Conservation (phyloP, 2,888 invertebrate species). For the Drosophila maculinotata region DNA sequence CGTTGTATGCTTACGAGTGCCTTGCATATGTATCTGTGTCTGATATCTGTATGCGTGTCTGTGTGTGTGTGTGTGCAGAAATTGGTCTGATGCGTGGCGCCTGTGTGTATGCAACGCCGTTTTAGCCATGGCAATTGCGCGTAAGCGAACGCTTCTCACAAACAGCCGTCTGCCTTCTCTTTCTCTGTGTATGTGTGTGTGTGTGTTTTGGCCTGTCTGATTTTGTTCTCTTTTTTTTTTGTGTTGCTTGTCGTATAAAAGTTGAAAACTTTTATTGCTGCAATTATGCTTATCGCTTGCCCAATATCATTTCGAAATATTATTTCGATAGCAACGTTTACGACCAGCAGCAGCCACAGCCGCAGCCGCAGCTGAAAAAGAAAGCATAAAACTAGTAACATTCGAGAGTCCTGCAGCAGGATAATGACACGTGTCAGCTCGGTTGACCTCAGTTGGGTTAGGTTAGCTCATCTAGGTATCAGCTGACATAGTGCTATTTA, state of each 20-base stretch:
- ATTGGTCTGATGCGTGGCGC: slow-evolving; percentile 14
- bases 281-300: slow-evolving; percentile 84
- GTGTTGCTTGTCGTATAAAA: slow-evolving; percentile 74
- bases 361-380: slow-evolving; percentile 8
- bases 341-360: slow-evolving; percentile 23
- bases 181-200: slow-evolving; percentile 13
- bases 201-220: slow-evolving; percentile 12
- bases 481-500: slow-evolving; percentile 51
- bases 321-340: slow-evolving; percentile 75
- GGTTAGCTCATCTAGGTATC: slow-evolving; percentile 31
- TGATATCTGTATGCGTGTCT: slow-evolving; percentile 18
- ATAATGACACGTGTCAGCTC: slow-evolving; percentile 47
- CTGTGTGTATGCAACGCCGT: slow-evolving; percentile 37
- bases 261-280: slow-evolving; percentile 84
- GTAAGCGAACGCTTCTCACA: slow-evolving; percentile 51
- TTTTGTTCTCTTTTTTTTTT: slow-evolving; percentile 24
- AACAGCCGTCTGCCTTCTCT: slow-evolving; percentile 20
- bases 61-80: not conserved
- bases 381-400: slow-evolving; percentile 20
- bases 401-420: slow-evolving; percentile 16
- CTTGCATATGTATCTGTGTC: slow-evolving; percentile 6
- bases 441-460: slow-evolving; percentile 4
- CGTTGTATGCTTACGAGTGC: slow-evolving; percentile 39
- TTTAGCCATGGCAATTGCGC: slow-evolving; percentile 64
- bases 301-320: slow-evolving; percentile 80